Evolutionary conservation across 1,140 invertebrate genomes (phyloP), one percentile per base, ranked within the genome.

Genomic region (Rhyzopertha dominica): DNA sequence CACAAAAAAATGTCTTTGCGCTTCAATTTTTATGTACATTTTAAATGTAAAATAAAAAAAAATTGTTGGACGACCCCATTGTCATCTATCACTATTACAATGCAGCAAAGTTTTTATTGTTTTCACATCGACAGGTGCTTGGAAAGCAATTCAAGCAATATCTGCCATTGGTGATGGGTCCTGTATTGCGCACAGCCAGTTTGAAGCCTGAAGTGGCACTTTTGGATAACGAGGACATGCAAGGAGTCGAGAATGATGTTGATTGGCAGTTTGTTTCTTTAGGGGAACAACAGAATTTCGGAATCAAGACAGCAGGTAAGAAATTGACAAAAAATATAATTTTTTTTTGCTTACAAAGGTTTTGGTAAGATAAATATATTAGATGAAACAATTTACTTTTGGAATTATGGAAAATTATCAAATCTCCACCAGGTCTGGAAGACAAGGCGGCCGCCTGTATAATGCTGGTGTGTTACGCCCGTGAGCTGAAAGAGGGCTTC

Each of bases 401-500:
- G n/a, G n/a, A n/a, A n/a, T n/a, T n/a, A n/a, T n/a, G n/a, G n/a
- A n/a, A n/a, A n/a, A 3, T 41, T 40, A 47, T 41, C 14, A 38
- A 45, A 50, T 47, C 34, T 52, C 53, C 42, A 63, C 16, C 57
- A 84, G 88, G 93, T 50, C 75, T 99, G 41, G 97, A 99, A 70
- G 96, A 99, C 59, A 99, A 99, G 68, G 93, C 95, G 0, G 96
- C 93, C 1, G 97, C 97, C 0, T 99, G 95, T 66, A 94, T 97
- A 67, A 99, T 99, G 95, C 72, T 99, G 5, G 94, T 98, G 5
- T 98, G 95, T 68, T 99, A 98, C 67, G 96, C 96, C 0, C 78
- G 92, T 17, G 95, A 99, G 71, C 72, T 99, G 14, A 98, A 98
- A 69, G 92, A 96, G 61, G 90, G 86, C 2, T 99, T 99, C 69